phyloP scores from a whole-genome alignment of 2,797 vertebrate genomes.

The Cryptoblepharus egeriae region DNA sequence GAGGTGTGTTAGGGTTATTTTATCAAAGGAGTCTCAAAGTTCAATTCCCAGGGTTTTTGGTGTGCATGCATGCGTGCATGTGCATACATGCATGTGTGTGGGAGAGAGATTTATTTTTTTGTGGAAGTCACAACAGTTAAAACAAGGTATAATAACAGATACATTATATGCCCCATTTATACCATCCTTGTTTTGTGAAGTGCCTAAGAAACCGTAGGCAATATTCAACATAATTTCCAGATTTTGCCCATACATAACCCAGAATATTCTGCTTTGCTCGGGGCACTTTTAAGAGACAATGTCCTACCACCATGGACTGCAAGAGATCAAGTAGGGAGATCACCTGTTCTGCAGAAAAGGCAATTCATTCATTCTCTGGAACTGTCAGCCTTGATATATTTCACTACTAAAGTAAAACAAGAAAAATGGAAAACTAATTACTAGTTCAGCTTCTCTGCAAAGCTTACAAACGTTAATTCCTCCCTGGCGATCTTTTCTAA shows the following conservation, averaged over 20 bases:
- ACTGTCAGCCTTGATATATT: not conserved
- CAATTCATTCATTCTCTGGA: not conserved
- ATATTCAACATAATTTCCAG: not conserved
- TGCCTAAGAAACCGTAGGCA: not conserved
- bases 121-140: no score
- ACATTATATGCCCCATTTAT: not conserved
- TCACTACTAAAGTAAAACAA: slow-evolving; percentile 27
- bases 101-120: no score
- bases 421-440: slow-evolving; percentile 34
- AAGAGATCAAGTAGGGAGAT: not conserved
- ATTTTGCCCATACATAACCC: not conserved
- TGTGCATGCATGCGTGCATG: no score
- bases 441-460: slow-evolving; percentile 19
- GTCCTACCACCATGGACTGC: not conserved
- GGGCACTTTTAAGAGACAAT: no score
- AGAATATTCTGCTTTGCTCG: not conserved
- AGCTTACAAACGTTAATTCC: slow-evolving; percentile 43
- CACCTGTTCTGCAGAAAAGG: not conserved
- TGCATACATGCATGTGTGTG: no score
- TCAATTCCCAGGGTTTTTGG: not conserved
- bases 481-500: slow-evolving; percentile 40
- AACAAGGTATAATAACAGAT: not conserved
- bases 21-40: not conserved
- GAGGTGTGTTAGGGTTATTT: not conserved
- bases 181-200: not conserved